Base-by-base conservation (phyloP, 2,888 invertebrate genomes). In the Dione juno region DNA sequence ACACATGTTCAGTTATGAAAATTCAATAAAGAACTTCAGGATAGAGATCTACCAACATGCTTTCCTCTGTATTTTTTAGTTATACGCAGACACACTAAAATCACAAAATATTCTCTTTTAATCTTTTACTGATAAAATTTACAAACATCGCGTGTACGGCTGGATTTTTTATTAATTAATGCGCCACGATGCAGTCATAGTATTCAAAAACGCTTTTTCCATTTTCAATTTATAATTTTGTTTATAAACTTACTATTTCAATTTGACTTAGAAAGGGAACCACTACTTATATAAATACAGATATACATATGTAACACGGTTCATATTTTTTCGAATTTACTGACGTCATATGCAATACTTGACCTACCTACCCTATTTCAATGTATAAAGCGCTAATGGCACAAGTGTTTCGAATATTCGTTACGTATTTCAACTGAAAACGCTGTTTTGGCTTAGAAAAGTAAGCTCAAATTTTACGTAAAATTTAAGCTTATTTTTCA, bases 361-460 rank as follows among this genome's bases (percentile, higher is more conserved):
- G 61, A 61, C 61, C 61, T 13, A n/a, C n/a, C n/a, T n/a, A n/a
- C n/a, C n/a, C n/a, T 35, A 61, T 61, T 61, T 45, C 45, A 45
- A 35, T 35, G 61, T 61, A 61, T 45, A 28, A 43, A 59, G n/a
- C 59, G n/a, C 59, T 59, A 43, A 59, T 43, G 59, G 41, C n/a
- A 19, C n/a, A 43, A 59, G 43, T 28, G 28, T 59, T 59, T 57
- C 16, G 57, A 43, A 43, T n/a, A 43, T 61, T n/a, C 61, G 61
- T 61, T 35, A 61, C 28, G 45, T 61, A 45, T 45, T 45, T 10
- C 11, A 28, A n/a, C 28, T 35, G 28, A n/a, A 61, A 45, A 11
- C 3, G 28, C 28, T 28, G n/a, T 8, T n/a, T 28, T n/a, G n/a
- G 16, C 43, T 61, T 45, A n/a, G 45, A 43, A 43, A 61, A 21